Conservation (phyloP, 2,888 invertebrate genomes). For the Ametastegia equiseti region DNA sequence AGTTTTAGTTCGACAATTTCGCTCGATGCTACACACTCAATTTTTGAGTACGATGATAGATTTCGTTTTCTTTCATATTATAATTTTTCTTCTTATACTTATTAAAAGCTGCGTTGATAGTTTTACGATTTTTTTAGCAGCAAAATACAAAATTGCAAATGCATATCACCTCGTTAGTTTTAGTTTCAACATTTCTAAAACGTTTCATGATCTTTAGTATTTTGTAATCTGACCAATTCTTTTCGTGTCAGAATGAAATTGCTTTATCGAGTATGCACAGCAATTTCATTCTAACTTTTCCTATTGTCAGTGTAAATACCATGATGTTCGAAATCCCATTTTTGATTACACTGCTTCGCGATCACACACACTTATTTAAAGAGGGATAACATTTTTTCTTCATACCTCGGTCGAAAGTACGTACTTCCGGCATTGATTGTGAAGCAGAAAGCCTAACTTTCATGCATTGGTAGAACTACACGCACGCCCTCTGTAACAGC, state of each 20-base stretch:
- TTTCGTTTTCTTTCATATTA: not conserved
- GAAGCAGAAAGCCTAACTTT: too few species aligned
- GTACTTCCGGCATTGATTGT: too few species aligned
- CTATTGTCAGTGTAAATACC: slow-evolving; percentile 38
- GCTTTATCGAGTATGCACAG: not conserved
- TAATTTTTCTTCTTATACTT: not conserved
- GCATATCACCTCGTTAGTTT: slow-evolving; percentile 56
- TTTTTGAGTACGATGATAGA: not conserved
- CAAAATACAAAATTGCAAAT: slow-evolving; percentile 49
- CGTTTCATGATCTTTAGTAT: not conserved
- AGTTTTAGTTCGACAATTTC: not conserved
- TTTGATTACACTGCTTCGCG: slow-evolving; percentile 12
- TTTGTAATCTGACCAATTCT: not conserved
- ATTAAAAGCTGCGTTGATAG: not conserved
- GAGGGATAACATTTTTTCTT: slow-evolving; percentile 23
- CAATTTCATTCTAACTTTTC: slow-evolving; percentile 13
- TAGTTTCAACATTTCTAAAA: not conserved
- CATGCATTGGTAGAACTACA: too few species aligned
- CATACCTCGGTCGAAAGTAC: too few species aligned
- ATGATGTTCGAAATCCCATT: not conserved
- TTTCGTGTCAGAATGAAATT: not conserved
- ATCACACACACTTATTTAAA: slow-evolving; percentile 1
- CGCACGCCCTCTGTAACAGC: too few species aligned
- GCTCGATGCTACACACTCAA: not conserved
- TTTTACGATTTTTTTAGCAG: not conserved